phyloP scores from a whole-genome alignment of 2,888 invertebrate genomes.

The Aelia acuminata region DNA sequence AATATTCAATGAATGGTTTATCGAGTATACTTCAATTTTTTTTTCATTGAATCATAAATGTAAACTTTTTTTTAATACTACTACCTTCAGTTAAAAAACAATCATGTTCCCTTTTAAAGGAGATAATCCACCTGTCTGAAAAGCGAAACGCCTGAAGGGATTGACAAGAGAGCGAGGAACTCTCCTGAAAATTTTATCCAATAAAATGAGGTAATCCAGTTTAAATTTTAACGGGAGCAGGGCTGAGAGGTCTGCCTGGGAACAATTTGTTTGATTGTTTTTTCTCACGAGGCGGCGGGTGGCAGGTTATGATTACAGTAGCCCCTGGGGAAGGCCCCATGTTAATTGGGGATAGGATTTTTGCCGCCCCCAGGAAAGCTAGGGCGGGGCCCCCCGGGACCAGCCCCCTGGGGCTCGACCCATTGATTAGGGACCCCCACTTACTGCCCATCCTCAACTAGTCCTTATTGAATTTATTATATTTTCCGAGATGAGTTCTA shows the following conservation, averaged over 20 bases:
- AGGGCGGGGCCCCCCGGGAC: constrained; percentile 43
- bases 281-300: constrained; percentile 16
- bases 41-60: too few species aligned
- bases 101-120: not conserved
- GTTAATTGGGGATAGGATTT: constrained; percentile 65
- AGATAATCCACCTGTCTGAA: not conserved
- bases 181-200: constrained; percentile 12
- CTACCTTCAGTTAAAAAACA: not conserved
- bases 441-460: constrained; percentile 28
- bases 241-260: not conserved
- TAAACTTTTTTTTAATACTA: not conserved
- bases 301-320: constrained; percentile 44
- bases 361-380: constrained; percentile 61
- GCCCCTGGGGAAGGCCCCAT: constrained; percentile 60
- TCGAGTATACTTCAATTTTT: too few species aligned
- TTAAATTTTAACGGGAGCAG: constrained; percentile 14
- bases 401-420: constrained; percentile 20
- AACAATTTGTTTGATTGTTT: constrained; percentile 52
- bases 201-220: constrained; percentile 33
- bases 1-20: too few species aligned
- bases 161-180: not conserved
- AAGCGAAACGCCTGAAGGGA: not conserved
- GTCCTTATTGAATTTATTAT: constrained; percentile 35
- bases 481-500: not conserved
- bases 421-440: constrained; percentile 47